Evolutionary conservation across 1,140 invertebrate genomes (phyloP), one percentile per base, ranked within the genome.

Genomic region (Habropoda laboriosa): DNA sequence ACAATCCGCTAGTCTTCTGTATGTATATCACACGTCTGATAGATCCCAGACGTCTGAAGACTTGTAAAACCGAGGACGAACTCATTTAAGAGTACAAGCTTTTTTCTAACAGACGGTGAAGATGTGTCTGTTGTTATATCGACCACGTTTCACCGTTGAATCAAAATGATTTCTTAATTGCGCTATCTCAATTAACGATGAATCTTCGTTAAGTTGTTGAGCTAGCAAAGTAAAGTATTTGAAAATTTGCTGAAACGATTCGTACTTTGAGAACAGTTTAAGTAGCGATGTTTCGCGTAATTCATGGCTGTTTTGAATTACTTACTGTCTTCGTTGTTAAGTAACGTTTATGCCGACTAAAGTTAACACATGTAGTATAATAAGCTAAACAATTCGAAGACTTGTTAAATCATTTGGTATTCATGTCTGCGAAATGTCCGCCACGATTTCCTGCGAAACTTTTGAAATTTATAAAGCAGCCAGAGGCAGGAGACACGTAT

Each of bases 161-260:
- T 67, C 30, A 51, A 47, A 8, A 27, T 32, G 30, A 66, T 66
- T 16, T 27, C 24, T 21, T 8, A 6, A 21, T 45, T 66, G 18
- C 27, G 10, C 18, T 47, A 32, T 66, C 27, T 66, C 21, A 66
- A 66, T 66, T 66, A 45, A 47, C 38, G 63, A 66, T 66, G 47
- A 47, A 66, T 66, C 63, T 66, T 66, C 63, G 30, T 66, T 27
- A 47, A 63, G 61, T 63, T 35, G 16, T n/a, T 6, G 16, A 27
- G 12, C 27, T 21, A 57, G 8, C 30, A 10, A 32, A 57, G 32
- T 16, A 2, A 16, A 27, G 24, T 18, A 18, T 32, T 57, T 32
- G 30, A 32, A 24, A 57, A 27, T 57, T 57, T 0, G 55, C 12
- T 57, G 18, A 3, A 32, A 57, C 24, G 16, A 30, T 57, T 57